Base-by-base conservation (phyloP, 2,888 invertebrate species). In the Hartigia nigra region DNA sequence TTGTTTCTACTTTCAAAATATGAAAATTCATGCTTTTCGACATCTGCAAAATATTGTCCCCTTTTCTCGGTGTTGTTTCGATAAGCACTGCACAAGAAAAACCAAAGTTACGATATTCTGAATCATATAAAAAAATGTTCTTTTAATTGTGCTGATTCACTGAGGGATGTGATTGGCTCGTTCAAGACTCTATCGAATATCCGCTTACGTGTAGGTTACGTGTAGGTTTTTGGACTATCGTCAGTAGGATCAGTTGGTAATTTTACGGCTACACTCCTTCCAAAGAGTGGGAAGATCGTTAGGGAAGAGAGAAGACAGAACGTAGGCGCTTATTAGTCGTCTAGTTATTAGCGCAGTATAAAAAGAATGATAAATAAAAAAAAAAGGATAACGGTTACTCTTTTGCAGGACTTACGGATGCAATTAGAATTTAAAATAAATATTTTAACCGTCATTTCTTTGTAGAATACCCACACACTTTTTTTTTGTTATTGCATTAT, bases 241-340 rank as follows among this genome's bases (percentile, higher is more conserved):
- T 55, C 14, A 23, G 55, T 55, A 23, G 9, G 55, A 55, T 55
- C 55, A 9, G 55, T 55, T 23, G 23, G 55, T 23, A 55, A 23
- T 55, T 55, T 55, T 55, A 55, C 55, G 55, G 55, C 55, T 55
- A 55, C 55, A 55, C 55, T 55, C 23, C 55, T 55, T 55, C 55
- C 55, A 9, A 55, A 55, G 55, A 55, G 55, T 55, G 55, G 55
- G 55, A 55, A 55, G 55, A 55, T 55, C 55, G 55, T 55, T 23
- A 55, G 14, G 80, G 75, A 77, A 76, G 75, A 80, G 76, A 77
- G 76, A 75, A 70, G 74, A 72, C 74, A 12, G 31, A 35, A 12
- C 70, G 74, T 78, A 83, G 78, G 79, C 78, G 79, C 81, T 83
- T 80, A 80, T 83, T 82, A 81, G 78, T 77, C 76, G 77, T 74